Conservation (phyloP, 2,113 vertebrate species). For the Propithecus coquereli region DNA sequence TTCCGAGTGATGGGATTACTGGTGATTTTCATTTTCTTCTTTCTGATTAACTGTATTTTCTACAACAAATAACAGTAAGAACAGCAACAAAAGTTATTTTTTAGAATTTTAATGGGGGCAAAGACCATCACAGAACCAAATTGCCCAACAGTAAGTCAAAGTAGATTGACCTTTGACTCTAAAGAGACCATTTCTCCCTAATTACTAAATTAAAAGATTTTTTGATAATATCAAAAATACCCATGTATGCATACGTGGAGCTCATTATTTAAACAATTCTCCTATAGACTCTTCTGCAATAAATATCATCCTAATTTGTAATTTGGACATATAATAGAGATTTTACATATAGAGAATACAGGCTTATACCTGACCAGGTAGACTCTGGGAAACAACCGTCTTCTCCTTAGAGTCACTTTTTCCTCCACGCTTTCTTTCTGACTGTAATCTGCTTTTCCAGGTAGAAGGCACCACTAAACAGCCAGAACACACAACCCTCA, state of each 20-base stretch:
- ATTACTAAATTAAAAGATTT: slow-evolving; percentile 28
- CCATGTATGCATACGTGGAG: neutral
- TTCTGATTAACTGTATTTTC: neutral
- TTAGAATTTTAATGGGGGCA: neutral
- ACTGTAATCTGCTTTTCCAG: neutral
- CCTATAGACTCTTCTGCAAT: neutral
- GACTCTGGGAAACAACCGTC: neutral
- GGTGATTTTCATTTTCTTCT: slow-evolving; percentile 31
- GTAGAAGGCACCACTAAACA: neutral
- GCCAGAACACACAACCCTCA: neutral
- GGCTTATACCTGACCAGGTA: neutral
- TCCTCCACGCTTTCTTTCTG: neutral
- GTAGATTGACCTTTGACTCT: neutral
- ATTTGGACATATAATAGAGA: neutral
- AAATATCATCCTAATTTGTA: neutral
- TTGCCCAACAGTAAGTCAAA: neutral
- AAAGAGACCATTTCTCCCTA: neutral
- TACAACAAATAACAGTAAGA: neutral
- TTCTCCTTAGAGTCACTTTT: neutral
- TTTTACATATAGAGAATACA: neutral
- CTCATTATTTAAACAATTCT: neutral
- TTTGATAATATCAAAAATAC: neutral
- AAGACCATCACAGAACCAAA: neutral
- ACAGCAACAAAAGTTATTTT: neutral
- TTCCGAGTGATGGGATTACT: neutral